These are phyloP conservation scores for Amazona finschi DNA, from an alignment of 2,797 vertebrate genomes.

Conservation along the genomic window DNA sequence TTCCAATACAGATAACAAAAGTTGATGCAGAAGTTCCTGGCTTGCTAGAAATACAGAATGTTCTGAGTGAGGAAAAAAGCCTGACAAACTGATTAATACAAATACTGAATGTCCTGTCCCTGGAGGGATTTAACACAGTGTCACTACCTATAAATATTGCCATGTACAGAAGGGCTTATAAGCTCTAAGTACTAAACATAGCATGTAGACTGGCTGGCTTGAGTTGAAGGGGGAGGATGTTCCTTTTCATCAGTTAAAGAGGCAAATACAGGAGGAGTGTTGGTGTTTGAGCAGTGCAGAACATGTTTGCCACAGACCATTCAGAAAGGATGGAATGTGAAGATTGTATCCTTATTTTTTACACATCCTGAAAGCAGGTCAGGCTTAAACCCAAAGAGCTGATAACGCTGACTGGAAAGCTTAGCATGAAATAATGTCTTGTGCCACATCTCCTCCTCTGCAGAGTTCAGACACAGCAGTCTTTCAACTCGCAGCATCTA, in stretches of 20 bases:
- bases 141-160: conserved; percentile 58
- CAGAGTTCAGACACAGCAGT: background rate
- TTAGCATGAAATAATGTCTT: background rate
- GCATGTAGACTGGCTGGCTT: background rate
- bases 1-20: background rate
- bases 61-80: background rate
- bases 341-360: background rate
- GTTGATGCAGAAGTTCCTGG: background rate
- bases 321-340: background rate
- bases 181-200: conserved; percentile 54
- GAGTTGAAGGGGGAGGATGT: background rate
- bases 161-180: conserved; percentile 30
- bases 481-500: background rate
- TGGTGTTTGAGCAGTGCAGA: background rate
- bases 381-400: background rate
- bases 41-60: background rate
- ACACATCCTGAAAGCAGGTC: background rate
- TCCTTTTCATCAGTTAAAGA: background rate
- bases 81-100: conserved; percentile 29
- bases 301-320: background rate
- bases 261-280: background rate
- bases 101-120: conserved; percentile 33
- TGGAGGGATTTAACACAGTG: conserved; percentile 31
- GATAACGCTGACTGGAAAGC: background rate
- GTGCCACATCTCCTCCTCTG: background rate